Base-by-base conservation (phyloP, 2,888 invertebrate species). In the Flabesymbios commensalis region DNA sequence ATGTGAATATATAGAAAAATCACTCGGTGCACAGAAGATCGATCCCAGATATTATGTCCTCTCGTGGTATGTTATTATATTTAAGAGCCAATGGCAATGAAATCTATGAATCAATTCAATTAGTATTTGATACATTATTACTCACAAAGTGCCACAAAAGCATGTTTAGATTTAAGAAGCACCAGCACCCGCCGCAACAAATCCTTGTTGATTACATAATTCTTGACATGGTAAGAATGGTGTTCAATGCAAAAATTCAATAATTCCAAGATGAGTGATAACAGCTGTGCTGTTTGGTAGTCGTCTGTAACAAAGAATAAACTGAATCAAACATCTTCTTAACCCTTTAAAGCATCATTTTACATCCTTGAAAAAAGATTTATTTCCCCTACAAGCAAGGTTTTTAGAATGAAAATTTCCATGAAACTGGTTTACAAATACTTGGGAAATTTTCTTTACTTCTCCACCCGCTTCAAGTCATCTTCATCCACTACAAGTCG, bases 231-330 rank as follows among this genome's bases (percentile, higher is more conserved):
- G 86, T 94, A 96, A 62, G 94, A 93, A 86, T 99, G 99, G 86
- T 99, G 98, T 83, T 99, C 98, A 52, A 99, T 95, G 85, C 98
- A 99, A 85, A 98, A 99, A 42, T 96, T 92, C 70, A 99, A 86
- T 74, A 99, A 87, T 83, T 99, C 98, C 75, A 99, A 85, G 68
- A 99, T 94, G 72, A 98, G 87, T 59, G 95, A 94, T 70, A 97
- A 86, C 68, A 98, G 87, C 85, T 98, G 97, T 72, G 97, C 97
- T 58, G 94, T 95, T 84, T 93, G 91, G 83, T 96, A 96, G 84
- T 98, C 97, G 84, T 98, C 98, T 84, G 75, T 36, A 77, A 76
- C 49, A 57, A 48, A 52, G 53, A 49, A n/a, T 43, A 26, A 29
- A 28, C 14, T 14, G n/a, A 14, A 43, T 7, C 28, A 36, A 36